A percentile compares a stretch with the other conserved stretches of the same genome.
phyloP scores from a whole-genome alignment of 2,888 invertebrate species.

The Eupithecia subfuscata region DNA sequence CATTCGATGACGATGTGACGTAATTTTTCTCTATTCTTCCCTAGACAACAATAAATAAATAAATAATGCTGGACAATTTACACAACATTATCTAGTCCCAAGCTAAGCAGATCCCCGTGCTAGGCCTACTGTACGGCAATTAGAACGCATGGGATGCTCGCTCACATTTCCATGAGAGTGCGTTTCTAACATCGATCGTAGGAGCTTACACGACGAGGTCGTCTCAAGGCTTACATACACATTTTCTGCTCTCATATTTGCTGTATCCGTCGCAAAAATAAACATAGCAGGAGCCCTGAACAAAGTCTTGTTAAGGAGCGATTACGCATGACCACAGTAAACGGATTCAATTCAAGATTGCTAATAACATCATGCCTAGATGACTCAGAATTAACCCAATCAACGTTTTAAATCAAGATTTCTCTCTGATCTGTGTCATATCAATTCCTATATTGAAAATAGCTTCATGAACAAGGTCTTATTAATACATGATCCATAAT shows the following conservation, averaged over 20 bases:
- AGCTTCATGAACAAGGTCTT: too few relatives aligned
- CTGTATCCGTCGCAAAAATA: neutral
- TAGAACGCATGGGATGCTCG: neutral
- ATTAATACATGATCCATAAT: neutral
- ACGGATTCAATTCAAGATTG: neutral
- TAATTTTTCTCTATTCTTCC: too few relatives aligned
- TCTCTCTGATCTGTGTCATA: neutral
- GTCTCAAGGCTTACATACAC: slow-evolving; percentile 7
- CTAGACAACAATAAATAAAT: too few relatives aligned
- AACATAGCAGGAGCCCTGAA: neutral
- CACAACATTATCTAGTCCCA: too few relatives aligned
- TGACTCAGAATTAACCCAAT: slow-evolving; percentile 5
- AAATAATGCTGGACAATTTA: too few relatives aligned
- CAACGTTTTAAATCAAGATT: neutral
- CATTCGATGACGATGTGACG: too few relatives aligned
- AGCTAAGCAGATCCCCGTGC: too few relatives aligned
- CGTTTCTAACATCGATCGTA: slow-evolving; percentile 30
- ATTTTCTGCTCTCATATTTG: neutral
- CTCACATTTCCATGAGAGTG: slow-evolving; percentile 21
- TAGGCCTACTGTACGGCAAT: neutral
- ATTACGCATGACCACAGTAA: neutral
- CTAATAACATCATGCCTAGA: neutral
- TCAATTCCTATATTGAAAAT: neutral
- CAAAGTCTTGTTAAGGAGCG: neutral
- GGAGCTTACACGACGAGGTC: slow-evolving; percentile 26